Evolutionary conservation across 2,113 vertebrate species (phyloP), one percentile per base, ranked within the genome.

Genomic region (Jaculus jaculus): DNA sequence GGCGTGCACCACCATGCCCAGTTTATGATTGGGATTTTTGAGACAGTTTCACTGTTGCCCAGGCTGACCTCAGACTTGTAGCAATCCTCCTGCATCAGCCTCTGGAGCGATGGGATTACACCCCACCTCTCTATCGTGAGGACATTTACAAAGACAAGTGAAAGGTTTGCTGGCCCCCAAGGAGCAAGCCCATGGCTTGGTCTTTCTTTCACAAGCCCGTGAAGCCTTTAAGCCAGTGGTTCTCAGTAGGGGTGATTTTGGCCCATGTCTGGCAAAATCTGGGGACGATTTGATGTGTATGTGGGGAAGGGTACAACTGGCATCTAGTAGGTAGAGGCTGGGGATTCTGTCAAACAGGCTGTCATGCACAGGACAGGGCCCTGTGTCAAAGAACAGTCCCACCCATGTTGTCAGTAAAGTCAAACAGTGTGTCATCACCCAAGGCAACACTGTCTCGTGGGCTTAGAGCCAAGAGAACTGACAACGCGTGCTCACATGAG

Each of bases 401-500:
- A 54, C 12, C 51, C 32, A 18, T 51, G 83, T 71, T 12, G n/a
- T 47, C 13, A 26, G 7, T 1, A 28, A 75, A 75, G 6, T 26
- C 28, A 81, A n/a, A 58, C 15, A 4, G 0, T 24, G 60, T 68
- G 47, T 69, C 15, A 63, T 26, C 61, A 21, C 7, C 30, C 1
- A 10, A 75, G 51, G 26, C 51, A 37, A 42, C 23, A 16, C 24
- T 37, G 5, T 2, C 47, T 13, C 17, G 32, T 51, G 34, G 54
- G 72, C 11, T 17, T 63, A 32, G 7, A 17, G 3, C 18, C 24
- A 8, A 21, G 84, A 78, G 34, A 72, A 65, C 0, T 30, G 73
- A 71, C 34, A n/a, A 18, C 1, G 16, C 2, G 1, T 1, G 42
- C 28, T 23, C n/a, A 9, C 17, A 5, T 7, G 54, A 39, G 5